Conservation (phyloP, 2,888 invertebrate genomes). For the Leptura quadrifasciata region DNA sequence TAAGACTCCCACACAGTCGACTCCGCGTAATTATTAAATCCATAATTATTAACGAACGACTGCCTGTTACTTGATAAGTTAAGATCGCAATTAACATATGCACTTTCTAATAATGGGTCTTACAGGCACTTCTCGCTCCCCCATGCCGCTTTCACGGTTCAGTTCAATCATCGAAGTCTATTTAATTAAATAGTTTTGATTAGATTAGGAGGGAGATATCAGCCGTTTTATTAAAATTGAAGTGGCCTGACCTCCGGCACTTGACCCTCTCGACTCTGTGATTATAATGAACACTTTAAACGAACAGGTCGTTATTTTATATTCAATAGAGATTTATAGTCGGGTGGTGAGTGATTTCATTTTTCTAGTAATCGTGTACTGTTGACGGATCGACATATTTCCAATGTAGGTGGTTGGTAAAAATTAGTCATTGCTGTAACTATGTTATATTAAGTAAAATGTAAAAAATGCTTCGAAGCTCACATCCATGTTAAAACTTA, state of each 20-base stretch:
- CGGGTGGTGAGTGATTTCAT: background rate
- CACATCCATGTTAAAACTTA: too few relatives aligned
- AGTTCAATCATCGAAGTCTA: conserved; percentile 18
- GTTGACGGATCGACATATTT: too few relatives aligned
- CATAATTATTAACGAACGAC: conserved; percentile 5
- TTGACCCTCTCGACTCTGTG: conserved; percentile 44
- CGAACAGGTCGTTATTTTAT: background rate
- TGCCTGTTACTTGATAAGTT: background rate
- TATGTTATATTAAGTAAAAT: too few relatives aligned
- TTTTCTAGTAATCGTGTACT: too few relatives aligned
- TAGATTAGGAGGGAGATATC: conserved; percentile 43
- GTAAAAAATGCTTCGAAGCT: too few relatives aligned
- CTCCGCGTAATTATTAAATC: too few relatives aligned
- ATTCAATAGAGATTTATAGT: background rate
- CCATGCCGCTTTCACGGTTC: conserved; percentile 16
- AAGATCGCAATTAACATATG: conserved; percentile 19
- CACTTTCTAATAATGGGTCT: conserved; percentile 8
- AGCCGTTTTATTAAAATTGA: conserved; percentile 42
- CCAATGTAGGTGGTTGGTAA: too few relatives aligned
- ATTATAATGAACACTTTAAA: background rate
- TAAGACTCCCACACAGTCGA: too few relatives aligned
- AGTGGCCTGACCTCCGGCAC: conserved; percentile 42
- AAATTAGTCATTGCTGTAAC: too few relatives aligned
- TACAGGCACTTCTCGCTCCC: conserved; percentile 7
- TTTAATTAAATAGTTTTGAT: conserved; percentile 43